Base-by-base conservation (phyloP, 2,797 vertebrate genomes). In the Tenualosa ilisha region DNA sequence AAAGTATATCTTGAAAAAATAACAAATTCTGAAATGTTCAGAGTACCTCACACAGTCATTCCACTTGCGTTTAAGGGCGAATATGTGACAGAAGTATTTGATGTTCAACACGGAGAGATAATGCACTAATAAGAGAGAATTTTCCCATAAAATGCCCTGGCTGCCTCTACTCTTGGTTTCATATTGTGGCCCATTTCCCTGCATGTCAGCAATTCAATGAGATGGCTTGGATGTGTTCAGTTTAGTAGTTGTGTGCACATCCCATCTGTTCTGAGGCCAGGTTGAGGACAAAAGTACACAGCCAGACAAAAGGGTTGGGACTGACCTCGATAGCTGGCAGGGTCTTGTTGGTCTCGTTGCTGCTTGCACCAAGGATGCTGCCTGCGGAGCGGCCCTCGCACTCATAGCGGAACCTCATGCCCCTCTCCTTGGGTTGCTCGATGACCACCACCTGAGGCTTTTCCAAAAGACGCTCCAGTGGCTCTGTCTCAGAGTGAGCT, bases 401-500 rank as follows among this genome's bases (percentile, higher is more conserved):
- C 91, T 98, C 96, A 1, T 99, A 99, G 68, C 97, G 97, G 89
- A 99, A 99, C n/a, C 98, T 93, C 98, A 98, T 98, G 37, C 98
- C 97, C 4, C 98, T 92, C 91, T 99, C 97, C 89, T 98, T 98
- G 72, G 98, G 98, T 93, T 99, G 96, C 93, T 99, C 98, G 0
- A 93, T 93, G 88, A 99, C 96, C 87, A 95, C 91, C 54, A 99
- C 90, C 15, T 87, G 89, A 0, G 97, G 97, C 0, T 93, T 94
- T 22, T 96, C 93, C 85, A 96, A 89, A 22, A 95, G 86, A 3
- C 85, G 88, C 91, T 96, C 94, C 91, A 95, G 92, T 81, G 90
- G 86, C n/a, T 93, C 91, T 0, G 89, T 92, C 59, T 90, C 92
- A 0, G 84, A 83, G 1, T 49, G 91, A 85, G 63, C 89, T 46